Conservation (phyloP, 2,888 invertebrate species). For the Galeopsomyia nigrocyanea region DNA sequence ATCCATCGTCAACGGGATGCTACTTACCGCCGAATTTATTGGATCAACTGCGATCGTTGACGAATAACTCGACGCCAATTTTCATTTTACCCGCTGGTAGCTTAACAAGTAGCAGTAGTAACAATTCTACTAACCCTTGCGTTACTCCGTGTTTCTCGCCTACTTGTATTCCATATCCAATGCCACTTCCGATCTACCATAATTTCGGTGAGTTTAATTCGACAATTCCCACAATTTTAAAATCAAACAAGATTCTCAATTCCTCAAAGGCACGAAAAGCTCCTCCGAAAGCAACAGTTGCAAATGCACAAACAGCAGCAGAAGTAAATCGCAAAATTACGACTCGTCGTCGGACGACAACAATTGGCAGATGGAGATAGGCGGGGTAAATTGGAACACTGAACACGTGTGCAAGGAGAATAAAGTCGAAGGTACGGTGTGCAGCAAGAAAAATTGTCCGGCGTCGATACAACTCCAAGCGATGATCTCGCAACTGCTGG, state of each 20-base stretch:
- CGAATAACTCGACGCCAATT: slow-evolving; percentile 54
- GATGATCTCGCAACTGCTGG: slow-evolving; percentile 61
- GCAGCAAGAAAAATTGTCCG: slow-evolving; percentile 60
- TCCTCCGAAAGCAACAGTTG: neutral
- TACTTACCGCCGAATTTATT: slow-evolving; percentile 51
- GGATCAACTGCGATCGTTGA: slow-evolving; percentile 58
- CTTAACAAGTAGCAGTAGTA: slow-evolving; percentile 26
- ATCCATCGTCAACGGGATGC: neutral
- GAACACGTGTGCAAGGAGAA: slow-evolving; percentile 14
- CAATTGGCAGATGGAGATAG: too few species aligned
- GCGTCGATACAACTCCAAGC: slow-evolving; percentile 57
- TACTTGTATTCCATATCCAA: slow-evolving; percentile 56
- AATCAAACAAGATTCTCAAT: too few species aligned
- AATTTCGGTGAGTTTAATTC: slow-evolving; percentile 32
- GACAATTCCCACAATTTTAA: neutral
- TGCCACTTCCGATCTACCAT: slow-evolving; percentile 54
- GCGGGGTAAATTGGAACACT: too few species aligned
- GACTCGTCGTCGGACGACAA: neutral
- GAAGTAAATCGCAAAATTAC: neutral
- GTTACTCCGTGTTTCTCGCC: slow-evolving; percentile 48
- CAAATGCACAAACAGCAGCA: neutral
- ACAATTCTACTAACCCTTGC: neutral
- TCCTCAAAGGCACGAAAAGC: slow-evolving; percentile 17
- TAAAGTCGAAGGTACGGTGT: slow-evolving; percentile 54
- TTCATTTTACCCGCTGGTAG: slow-evolving; percentile 58